Conservation (phyloP, 2,797 vertebrate species). For the Malacoctenus gilli region DNA sequence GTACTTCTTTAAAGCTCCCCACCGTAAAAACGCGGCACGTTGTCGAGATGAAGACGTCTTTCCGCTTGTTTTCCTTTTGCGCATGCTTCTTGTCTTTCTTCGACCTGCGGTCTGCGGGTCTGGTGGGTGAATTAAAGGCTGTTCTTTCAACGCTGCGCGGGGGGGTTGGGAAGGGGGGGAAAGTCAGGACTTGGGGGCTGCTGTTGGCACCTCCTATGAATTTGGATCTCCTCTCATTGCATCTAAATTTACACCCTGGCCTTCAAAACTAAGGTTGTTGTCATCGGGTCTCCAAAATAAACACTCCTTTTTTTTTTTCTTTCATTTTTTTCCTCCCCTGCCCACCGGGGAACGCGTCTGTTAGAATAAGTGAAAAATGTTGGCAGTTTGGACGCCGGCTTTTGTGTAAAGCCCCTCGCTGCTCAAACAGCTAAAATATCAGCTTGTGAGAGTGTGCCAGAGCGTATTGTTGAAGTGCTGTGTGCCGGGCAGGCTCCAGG, state of each 20-base stretch:
- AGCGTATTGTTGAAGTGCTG: conserved; percentile 51
- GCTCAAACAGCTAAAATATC: conserved; percentile 62
- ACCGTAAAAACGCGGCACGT: conserved; percentile 23
- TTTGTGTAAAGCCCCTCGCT: conserved; percentile 67
- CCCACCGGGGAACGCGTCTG: conserved; percentile 71
- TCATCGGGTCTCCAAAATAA: conserved; percentile 86
- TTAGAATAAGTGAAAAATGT: conserved; percentile 78
- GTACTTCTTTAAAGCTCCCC: not conserved
- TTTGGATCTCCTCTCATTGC: conserved; percentile 84
- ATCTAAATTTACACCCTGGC: conserved; percentile 86
- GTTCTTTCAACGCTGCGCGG: conserved; percentile 73
- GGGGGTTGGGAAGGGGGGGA: conserved; percentile 67
- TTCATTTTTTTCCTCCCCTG: conserved; percentile 64
- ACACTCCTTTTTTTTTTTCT: conserved; percentile 74
- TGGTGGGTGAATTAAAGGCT: conserved; percentile 66
- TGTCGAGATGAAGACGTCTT: conserved; percentile 50
- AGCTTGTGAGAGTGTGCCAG: conserved; percentile 41
- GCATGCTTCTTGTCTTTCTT: conserved; percentile 50
- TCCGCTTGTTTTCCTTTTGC: conserved; percentile 58
- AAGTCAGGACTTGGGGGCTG: conserved; percentile 73
- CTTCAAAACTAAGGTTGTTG: conserved; percentile 84
- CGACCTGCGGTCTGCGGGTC: conserved; percentile 50
- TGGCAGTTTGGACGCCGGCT: conserved; percentile 71
- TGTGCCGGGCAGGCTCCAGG: conserved; percentile 23
- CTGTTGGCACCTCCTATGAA: conserved; percentile 82